Conservation (phyloP, 2,797 vertebrate species). For the Myripristis murdjan region DNA sequence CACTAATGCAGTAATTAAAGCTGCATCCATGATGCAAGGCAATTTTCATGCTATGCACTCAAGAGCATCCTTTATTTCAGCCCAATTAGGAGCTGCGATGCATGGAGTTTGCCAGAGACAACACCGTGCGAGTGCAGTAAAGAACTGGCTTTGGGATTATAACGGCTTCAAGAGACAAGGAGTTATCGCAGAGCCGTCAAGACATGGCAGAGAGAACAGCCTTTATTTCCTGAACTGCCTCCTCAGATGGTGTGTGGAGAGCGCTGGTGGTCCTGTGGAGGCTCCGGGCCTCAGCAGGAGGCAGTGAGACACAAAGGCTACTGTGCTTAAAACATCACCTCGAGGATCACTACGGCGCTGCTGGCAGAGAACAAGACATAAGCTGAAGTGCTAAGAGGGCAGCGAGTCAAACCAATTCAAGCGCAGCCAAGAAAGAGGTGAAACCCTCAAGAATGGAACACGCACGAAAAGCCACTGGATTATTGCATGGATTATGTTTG, state of each 20-base stretch:
- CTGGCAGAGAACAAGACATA: neutral
- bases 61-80: too few relatives aligned
- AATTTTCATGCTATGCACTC: too few relatives aligned
- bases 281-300: slow-evolving; percentile 33
- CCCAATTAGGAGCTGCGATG: too few relatives aligned
- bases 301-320: slow-evolving; percentile 37
- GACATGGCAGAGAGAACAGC: slow-evolving; percentile 16
- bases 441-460: too few relatives aligned
- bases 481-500: too few relatives aligned
- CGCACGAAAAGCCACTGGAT: too few relatives aligned
- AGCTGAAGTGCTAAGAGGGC: slow-evolving; percentile 28
- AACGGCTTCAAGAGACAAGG: neutral
- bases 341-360: neutral
- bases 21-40: neutral
- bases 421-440: too few relatives aligned
- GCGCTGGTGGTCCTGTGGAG: slow-evolving; percentile 25
- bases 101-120: neutral
- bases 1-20: slow-evolving; percentile 12
- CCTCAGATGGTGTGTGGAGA: slow-evolving; percentile 19
- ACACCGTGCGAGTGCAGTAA: too few relatives aligned
- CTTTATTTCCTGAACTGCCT: slow-evolving; percentile 7
- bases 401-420: too few relatives aligned
- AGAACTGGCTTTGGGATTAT: neutral
- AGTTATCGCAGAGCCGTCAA: neutral
- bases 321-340: slow-evolving; percentile 50